These are phyloP conservation scores for Notocelia uddmanniana DNA, from an alignment of 2,888 invertebrate species.

Conservation along the genomic window DNA sequence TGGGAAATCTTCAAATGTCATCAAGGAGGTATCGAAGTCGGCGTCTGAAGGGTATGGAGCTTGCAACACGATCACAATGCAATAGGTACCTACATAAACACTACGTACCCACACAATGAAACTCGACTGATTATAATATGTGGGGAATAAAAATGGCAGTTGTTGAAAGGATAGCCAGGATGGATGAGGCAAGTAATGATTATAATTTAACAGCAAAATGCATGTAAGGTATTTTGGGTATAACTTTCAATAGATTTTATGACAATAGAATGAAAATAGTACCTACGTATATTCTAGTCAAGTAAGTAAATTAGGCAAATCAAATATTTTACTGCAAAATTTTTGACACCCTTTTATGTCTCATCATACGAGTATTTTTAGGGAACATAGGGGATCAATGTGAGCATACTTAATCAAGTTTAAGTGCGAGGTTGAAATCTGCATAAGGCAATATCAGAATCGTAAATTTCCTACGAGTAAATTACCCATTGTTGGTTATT, in stretches of 20 bases:
- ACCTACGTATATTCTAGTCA: too few species aligned
- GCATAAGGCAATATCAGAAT: not conserved
- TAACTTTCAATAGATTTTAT: not conserved
- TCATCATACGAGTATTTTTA: too few species aligned
- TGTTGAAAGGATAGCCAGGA: not conserved
- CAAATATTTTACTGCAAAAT: not conserved
- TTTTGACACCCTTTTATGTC: not conserved
- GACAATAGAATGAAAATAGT: not conserved
- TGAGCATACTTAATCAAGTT: not conserved
- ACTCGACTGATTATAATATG: constrained; percentile 14
- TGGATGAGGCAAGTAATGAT: constrained; percentile 6
- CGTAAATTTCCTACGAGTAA: not conserved
- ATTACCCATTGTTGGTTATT: not conserved
- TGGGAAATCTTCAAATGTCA: constrained; percentile 52
- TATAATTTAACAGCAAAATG: constrained; percentile 3
- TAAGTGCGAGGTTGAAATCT: not conserved
- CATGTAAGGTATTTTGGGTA: not conserved
- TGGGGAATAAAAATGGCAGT: constrained; percentile 14
- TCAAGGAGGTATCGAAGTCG: constrained; percentile 48
- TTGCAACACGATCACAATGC: constrained; percentile 43
- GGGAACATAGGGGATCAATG: too few species aligned
- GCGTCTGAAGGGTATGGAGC: constrained; percentile 36
- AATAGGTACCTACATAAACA: constrained; percentile 31
- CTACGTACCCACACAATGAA: constrained; percentile 14
- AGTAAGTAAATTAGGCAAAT: not conserved